A percentile compares a stretch with the other conserved stretches of the same genome.
These are phyloP conservation scores for Pyrochroa serraticornis DNA, from an alignment of 2,888 invertebrate genomes.

Conservation along the genomic window DNA sequence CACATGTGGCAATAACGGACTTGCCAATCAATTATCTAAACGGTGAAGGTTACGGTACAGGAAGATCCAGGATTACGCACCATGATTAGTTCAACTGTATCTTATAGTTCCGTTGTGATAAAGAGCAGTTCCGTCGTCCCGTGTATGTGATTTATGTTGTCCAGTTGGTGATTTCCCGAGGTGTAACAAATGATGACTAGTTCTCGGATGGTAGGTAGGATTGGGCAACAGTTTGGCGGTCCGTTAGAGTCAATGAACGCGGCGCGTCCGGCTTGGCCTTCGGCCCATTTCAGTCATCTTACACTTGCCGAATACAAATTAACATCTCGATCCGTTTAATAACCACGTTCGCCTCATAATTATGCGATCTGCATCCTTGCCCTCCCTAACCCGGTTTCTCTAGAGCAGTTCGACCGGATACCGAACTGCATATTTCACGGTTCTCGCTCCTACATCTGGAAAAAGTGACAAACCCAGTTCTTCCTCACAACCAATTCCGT, in stretches of 20 bases:
- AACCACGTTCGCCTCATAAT: slow-evolving; percentile 35
- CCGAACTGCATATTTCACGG: slow-evolving; percentile 7
- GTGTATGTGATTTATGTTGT: no score
- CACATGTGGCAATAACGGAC: slow-evolving; percentile 18
- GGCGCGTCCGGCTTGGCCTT: slow-evolving; percentile 22
- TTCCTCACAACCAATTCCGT: no score
- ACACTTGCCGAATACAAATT: slow-evolving; percentile 33
- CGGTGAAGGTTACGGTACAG: slow-evolving; percentile 22
- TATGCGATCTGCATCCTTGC: slow-evolving; percentile 46
- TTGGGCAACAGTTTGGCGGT: slow-evolving; percentile 23
- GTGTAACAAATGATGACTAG: background rate
- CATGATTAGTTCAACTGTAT: slow-evolving; percentile 8
- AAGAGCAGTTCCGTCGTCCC: background rate
- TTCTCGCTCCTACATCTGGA: background rate
- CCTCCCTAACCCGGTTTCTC: slow-evolving; percentile 47
- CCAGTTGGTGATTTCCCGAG: background rate
- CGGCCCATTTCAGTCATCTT: slow-evolving; percentile 18
- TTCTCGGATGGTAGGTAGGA: background rate
- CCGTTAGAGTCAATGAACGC: slow-evolving; percentile 29
- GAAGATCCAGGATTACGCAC: slow-evolving; percentile 3
- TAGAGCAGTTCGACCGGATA: slow-evolving; percentile 2
- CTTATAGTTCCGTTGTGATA: slow-evolving; percentile 4
- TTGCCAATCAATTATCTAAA: slow-evolving; percentile 9
- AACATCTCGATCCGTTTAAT: slow-evolving; percentile 23
- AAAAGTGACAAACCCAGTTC: no score